These are phyloP conservation scores for Ischnura elegans DNA, from an alignment of 2,888 invertebrate species.

Conservation along the genomic window DNA sequence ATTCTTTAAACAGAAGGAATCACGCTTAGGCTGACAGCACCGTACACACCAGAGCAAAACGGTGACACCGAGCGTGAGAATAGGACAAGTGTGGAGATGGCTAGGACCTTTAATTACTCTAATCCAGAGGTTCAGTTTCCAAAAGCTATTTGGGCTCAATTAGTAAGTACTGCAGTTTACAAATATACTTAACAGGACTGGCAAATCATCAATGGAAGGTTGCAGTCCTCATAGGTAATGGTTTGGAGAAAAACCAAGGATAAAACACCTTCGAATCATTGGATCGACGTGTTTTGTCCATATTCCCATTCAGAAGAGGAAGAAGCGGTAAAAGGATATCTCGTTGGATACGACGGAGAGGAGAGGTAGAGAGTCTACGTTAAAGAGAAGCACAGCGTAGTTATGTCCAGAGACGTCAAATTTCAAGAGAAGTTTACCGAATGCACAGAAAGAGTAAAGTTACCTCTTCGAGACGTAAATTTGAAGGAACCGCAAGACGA, in stretches of 20 bases:
- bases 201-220: conserved; percentile 68
- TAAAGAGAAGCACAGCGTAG: too few relatives aligned
- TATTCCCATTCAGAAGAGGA: not conserved
- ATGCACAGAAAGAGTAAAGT: too few relatives aligned
- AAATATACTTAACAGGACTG: conserved; percentile 72
- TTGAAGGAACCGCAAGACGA: too few relatives aligned
- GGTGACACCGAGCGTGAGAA: too few relatives aligned
- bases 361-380: not conserved
- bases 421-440: too few relatives aligned
- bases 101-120: conserved; percentile 73
- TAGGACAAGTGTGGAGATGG: conserved; percentile 73
- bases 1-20: conserved; percentile 71
- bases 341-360: not conserved
- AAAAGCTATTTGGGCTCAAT: conserved; percentile 72
- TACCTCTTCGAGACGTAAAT: too few relatives aligned
- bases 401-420: too few relatives aligned
- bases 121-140: conserved; percentile 72
- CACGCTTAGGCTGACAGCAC: conserved; percentile 70
- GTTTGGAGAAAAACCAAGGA: conserved; percentile 69
- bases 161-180: conserved; percentile 72
- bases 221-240: not conserved
- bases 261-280: conserved; percentile 72
- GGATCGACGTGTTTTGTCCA: conserved; percentile 70
- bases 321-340: not conserved
- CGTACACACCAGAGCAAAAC: too few relatives aligned